Base-by-base conservation (phyloP, 92 coral and sea anemone genomes). In the Paragorgia papillata region DNA sequence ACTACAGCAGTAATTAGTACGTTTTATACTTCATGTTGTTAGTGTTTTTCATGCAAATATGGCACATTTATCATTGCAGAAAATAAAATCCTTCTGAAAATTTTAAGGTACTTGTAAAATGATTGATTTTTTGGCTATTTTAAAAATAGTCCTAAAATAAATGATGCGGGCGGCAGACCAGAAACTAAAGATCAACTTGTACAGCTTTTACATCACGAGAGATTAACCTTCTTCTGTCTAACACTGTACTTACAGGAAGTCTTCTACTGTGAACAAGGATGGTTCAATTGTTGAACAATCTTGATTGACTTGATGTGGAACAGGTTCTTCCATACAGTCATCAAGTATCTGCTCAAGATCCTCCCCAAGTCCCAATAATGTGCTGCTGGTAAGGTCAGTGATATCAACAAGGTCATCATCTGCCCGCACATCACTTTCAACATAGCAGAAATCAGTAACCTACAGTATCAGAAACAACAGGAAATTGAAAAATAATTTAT, bases 221-320 rank as follows among this genome's bases (percentile, higher is more conserved):
- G 43, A 37, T 37, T 37, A 37, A 37, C 43, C 43, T 37, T 37
- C 43, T 37, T 37, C 43, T 37, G 43, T 37, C 43, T 37, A 51
- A 51, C 58, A 51, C 26, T 51, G 58, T 51, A 60, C 66, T 60
- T 60, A 32, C 66, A 27, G 39, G 66, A 60, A 60, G 39, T 60
- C 66, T 60, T 60, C 66, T 25, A 60, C 35, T 18, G 39, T 28
- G 28, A 60, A 60, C 28, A 28, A 25, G n/a, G n/a, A 20, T 2
- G 39, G 66, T 30, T 25, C 40, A 60, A 60, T 28, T 37, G 43
- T 37, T 51, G 58, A 51, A 22, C 20, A 22, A 51, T 17, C 26
- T 51, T 51, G 58, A 22, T 22, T 51, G 58, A 22, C 58, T 22
- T 17, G 20, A 22, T 17, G 21, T 17, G 58, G 20, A 51, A 51